These are phyloP conservation scores for Coturnix japonica DNA, from an alignment of 2,113 vertebrate species.

Conservation along the genomic window DNA sequence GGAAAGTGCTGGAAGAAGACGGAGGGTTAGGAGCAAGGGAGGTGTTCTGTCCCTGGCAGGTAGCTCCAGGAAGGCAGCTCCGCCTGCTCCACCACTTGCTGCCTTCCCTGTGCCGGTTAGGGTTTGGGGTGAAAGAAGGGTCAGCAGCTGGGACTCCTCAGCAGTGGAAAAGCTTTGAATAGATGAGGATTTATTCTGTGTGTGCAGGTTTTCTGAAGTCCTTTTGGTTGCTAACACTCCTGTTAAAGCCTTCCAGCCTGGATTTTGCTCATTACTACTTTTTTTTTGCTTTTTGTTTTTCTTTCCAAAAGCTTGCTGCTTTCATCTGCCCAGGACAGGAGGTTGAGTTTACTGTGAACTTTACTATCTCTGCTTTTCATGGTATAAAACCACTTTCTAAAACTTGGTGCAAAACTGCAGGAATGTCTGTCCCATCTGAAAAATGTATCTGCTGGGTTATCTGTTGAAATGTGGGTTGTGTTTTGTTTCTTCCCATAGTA, in stretches of 20 bases:
- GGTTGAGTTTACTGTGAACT: neutral
- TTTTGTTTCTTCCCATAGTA: neutral
- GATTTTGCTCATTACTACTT: neutral
- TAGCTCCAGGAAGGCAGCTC: neutral
- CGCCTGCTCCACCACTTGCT: neutral
- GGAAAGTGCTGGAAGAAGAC: neutral
- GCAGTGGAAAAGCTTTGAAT: conserved; percentile 2
- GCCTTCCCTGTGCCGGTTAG: neutral
- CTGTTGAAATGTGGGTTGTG: neutral
- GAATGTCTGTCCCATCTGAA: conserved; percentile 19
- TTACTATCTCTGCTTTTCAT: neutral
- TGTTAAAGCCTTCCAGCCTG: neutral
- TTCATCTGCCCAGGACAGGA: neutral
- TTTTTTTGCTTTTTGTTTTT: neutral
- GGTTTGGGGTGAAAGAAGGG: neutral
- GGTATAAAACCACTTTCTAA: neutral
- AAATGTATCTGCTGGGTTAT: conserved; percentile 26
- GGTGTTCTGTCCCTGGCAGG: neutral
- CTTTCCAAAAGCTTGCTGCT: neutral
- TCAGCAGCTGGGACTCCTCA: neutral
- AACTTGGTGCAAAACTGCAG: conserved; percentile 16
- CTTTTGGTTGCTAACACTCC: neutral
- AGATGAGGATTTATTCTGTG: neutral
- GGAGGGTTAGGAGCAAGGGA: conserved; percentile 11
- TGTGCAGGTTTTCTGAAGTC: neutral